phyloP scores from a whole-genome alignment of 2,888 invertebrate species.

The Reticulitermes lucifugus region DNA sequence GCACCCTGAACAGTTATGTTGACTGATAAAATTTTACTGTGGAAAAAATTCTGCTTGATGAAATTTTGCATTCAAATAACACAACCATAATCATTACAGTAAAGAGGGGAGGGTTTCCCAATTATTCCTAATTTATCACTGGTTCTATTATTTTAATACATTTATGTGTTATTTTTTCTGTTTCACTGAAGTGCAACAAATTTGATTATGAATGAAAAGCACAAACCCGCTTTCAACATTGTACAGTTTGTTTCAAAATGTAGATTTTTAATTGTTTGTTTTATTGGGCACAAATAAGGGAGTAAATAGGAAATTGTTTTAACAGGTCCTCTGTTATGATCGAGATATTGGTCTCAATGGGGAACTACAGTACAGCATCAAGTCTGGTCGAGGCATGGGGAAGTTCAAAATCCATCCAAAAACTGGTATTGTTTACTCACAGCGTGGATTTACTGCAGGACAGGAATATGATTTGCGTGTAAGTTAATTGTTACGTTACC shows the following conservation, averaged over 20 bases:
- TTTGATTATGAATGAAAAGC: background rate
- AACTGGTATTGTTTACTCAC: constrained; percentile 85
- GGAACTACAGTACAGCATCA: constrained; percentile 83
- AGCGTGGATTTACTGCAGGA: constrained; percentile 76
- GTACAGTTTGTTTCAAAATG: background rate
- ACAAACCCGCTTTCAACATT: constrained; percentile 11
- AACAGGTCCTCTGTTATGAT: constrained; percentile 86
- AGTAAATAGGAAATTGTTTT: constrained; percentile 32
- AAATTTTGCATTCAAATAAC: background rate
- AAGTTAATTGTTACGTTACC: constrained; percentile 58
- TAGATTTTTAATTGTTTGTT: background rate
- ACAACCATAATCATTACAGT: background rate
- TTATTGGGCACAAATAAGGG: background rate
- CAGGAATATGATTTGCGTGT: constrained; percentile 76
- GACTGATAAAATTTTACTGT: background rate
- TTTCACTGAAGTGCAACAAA: background rate
- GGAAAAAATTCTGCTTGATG: background rate
- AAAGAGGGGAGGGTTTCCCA: background rate
- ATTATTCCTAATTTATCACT: background rate
- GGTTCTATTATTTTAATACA: background rate
- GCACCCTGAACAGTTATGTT: no score
- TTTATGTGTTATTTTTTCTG: background rate
- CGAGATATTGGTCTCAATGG: constrained; percentile 86
- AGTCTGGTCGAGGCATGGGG: constrained; percentile 81
- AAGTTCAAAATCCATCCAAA: constrained; percentile 85